phyloP scores from a whole-genome alignment of 2,797 vertebrate genomes.

The Hipposideros larvatus region DNA sequence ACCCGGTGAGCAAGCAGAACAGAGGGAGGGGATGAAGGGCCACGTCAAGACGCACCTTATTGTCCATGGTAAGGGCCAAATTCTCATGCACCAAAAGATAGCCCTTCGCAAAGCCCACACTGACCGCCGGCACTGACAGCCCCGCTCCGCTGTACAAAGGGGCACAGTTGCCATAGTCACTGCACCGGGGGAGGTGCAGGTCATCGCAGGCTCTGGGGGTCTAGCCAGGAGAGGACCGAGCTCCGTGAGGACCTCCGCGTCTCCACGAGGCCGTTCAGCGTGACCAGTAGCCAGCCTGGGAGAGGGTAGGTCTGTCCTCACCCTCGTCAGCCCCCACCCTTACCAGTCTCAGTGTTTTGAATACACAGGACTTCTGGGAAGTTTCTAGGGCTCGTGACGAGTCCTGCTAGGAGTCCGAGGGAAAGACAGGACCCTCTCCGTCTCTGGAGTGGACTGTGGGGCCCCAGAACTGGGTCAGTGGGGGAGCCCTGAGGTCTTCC shows the following conservation, averaged over 20 bases:
- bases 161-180: accelerated
- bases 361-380: background rate
- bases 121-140: accelerated
- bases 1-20: too few species aligned
- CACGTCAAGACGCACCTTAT: accelerated
- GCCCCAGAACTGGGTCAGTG: background rate
- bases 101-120: background rate
- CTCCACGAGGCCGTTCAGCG: too few species aligned
- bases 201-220: accelerated
- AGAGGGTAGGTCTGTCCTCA: background rate
- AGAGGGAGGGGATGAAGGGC: background rate
- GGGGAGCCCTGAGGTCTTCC: background rate
- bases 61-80: background rate
- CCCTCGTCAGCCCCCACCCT: accelerated
- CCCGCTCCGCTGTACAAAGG: background rate
- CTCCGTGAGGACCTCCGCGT: accelerated
- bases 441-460: background rate
- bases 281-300: background rate
- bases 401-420: background rate
- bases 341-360: background rate
- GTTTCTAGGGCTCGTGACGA: background rate
- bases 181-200: background rate
- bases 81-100: too few species aligned
- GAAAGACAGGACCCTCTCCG: background rate
- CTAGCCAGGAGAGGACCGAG: background rate